Evolutionary conservation across 2,113 vertebrate species (phyloP), one percentile per base, ranked within the genome.

Genomic region (Oriolus oriolus): DNA sequence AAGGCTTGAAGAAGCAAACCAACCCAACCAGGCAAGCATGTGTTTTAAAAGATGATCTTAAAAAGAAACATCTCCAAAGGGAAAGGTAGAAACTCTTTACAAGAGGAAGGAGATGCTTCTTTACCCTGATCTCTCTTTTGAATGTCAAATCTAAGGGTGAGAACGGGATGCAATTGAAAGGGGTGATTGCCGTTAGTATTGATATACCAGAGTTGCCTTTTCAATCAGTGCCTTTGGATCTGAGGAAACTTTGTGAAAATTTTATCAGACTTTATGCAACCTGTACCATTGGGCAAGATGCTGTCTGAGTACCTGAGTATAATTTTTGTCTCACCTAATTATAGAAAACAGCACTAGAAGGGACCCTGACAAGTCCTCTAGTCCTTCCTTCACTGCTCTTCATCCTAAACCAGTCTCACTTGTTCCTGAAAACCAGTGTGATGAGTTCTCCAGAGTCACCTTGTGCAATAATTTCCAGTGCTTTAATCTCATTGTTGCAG

Each of bases 141-240:
- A 96, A 69, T n/a, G 31, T 52, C 27, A 45, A 42, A 45, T 64
- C 21, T 65, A 18, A 86, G 56, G 33, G 23, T 54, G 47, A 31
- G 27, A 54, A 35, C 2, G 5, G 21, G 35, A n/a, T 87, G 37
- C 35, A 66, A 16, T 87, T 15, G 39, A n/a, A 81, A 65, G 41
- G 22, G 10, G 9, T 78, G 56, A 39, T 39, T 77, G 23, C 35
- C 0, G 0, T 66, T 56, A 21, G 4, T 23, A 22, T 28, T 3
- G 2, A 9, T 45, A 37, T 11, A 63, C 14, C 33, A 3, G 10
- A 68, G 6, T 49, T 37, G 42, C 31, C 31, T 57, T 85, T 89
- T 82, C 65, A 56, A 2, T 77, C 78, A 63, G 13, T 6, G 1
- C 30, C 39, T 78, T 70, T 84, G 68, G 33, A 54, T 92, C 24